A percentile compares a stretch with the other conserved stretches of the same genome.
Conservation (phyloP, 1,140 invertebrate species). For the Macrobrachium nipponense region DNA sequence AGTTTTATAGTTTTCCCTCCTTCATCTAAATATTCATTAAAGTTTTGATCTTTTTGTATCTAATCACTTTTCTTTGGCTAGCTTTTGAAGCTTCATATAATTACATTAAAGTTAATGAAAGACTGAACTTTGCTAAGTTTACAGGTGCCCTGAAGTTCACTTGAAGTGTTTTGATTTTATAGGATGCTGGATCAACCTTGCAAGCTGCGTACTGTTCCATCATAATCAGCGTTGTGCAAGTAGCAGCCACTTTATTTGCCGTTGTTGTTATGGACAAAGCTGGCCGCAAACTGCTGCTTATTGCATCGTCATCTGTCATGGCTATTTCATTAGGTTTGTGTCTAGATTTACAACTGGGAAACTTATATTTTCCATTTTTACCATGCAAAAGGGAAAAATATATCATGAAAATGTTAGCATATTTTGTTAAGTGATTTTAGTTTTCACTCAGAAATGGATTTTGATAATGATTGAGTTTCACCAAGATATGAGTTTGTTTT, state of each 20-base stretch:
- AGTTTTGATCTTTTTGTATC: neutral
- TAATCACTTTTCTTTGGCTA: neutral
- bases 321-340: constrained; percentile 66
- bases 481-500: neutral
- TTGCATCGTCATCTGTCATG: constrained; percentile 76
- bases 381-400: no score
- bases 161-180: neutral
- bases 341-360: neutral
- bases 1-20: no score
- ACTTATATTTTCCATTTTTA: no score
- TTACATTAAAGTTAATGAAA: neutral
- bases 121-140: no score
- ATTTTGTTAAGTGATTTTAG: no score
- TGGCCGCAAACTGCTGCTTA: constrained; percentile 73
- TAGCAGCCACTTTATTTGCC: constrained; percentile 74
- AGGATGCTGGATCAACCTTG: constrained; percentile 31
- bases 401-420: no score
- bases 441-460: neutral
- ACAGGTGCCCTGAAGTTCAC: no score
- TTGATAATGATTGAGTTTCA: neutral
- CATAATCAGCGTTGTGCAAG: constrained; percentile 78
- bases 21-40: neutral
- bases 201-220: constrained; percentile 67
- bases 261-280: constrained; percentile 72
- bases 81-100: neutral